Percentiles rank a stretch among this genome's conserved stretches.
Conservation (phyloP, 2,888 invertebrate genomes). For the Lasioglossum marginatum region DNA sequence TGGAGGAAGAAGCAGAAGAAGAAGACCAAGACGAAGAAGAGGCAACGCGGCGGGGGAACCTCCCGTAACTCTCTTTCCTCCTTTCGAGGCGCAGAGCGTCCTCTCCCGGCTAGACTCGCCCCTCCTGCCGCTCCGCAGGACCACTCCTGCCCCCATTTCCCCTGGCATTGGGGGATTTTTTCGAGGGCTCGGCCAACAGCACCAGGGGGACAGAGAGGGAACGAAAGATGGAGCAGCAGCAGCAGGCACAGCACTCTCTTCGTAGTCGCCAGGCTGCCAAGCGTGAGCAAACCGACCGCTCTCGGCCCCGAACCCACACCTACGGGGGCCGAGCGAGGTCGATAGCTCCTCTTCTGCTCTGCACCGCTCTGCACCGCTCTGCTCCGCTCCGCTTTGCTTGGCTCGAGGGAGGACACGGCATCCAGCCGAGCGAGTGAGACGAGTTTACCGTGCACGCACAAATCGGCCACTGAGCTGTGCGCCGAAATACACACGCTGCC, state of each 20-base stretch:
- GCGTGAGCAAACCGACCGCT: constrained; percentile 69
- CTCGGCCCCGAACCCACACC: constrained; percentile 77
- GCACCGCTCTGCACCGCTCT: background rate
- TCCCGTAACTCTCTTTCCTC: constrained; percentile 67
- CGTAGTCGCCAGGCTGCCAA: constrained; percentile 74
- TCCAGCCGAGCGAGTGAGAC: constrained; percentile 59
- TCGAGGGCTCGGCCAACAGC: constrained; percentile 73
- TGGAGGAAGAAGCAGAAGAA: constrained; percentile 45
- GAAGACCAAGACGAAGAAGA: constrained; percentile 63
- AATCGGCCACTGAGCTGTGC: constrained; percentile 31
- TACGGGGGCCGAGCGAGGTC: constrained; percentile 76
- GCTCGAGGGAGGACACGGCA: constrained; percentile 72
- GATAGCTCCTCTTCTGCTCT: constrained; percentile 73
- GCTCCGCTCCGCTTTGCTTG: constrained; percentile 75
- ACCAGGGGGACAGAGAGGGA: constrained; percentile 20
- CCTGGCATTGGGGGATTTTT: constrained; percentile 78
- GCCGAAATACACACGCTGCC: constrained; percentile 22
- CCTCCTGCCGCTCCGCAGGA: constrained; percentile 64
- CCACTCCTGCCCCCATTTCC: constrained; percentile 79
- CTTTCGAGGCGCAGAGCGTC: constrained; percentile 35
- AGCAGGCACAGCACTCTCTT: constrained; percentile 25
- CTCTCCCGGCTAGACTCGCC: constrained; percentile 58
- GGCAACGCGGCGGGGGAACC: constrained; percentile 60
- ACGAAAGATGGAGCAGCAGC: constrained; percentile 13
- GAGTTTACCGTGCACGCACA: constrained; percentile 55